Evolutionary conservation across 2,797 vertebrate genomes (phyloP).

Genomic region (Manis javanica): DNA sequence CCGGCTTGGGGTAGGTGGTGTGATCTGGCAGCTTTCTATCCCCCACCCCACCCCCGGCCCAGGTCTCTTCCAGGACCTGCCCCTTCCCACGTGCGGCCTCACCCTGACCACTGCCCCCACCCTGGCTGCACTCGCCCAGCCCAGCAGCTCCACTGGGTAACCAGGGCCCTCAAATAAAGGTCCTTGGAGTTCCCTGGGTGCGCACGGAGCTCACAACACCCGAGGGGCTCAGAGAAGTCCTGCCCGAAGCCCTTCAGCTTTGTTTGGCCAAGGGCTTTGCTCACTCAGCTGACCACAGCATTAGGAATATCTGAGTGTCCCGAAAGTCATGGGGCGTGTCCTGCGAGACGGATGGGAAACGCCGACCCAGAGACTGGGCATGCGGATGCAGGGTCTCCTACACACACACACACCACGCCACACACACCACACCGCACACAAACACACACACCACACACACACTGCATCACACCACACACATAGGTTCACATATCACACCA

Average conservation of each 20-base stretch:
- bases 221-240: rapidly evolving
- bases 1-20: rapidly evolving
- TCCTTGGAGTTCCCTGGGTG: no score
- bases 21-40: no score
- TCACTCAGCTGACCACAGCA: rapidly evolving
- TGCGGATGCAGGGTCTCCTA: background rate
- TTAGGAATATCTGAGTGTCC: rapidly evolving
- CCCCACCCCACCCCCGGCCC: no score
- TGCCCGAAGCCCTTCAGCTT: rapidly evolving
- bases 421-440: background rate
- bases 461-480: background rate
- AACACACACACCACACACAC: background rate
- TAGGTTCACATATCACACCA: background rate
- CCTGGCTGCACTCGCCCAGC: no score
- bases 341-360: background rate
- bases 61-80: no score
- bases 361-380: background rate
- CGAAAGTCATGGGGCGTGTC: rapidly evolving
- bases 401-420: background rate
- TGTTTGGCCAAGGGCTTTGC: rapidly evolving
- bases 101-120: rapidly evolving
- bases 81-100: rapidly evolving
- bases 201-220: rapidly evolving
- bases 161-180: no score
- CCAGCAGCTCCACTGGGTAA: rapidly evolving